Conservation (phyloP, 2,888 invertebrate species). For the Epicampocera succincta region DNA sequence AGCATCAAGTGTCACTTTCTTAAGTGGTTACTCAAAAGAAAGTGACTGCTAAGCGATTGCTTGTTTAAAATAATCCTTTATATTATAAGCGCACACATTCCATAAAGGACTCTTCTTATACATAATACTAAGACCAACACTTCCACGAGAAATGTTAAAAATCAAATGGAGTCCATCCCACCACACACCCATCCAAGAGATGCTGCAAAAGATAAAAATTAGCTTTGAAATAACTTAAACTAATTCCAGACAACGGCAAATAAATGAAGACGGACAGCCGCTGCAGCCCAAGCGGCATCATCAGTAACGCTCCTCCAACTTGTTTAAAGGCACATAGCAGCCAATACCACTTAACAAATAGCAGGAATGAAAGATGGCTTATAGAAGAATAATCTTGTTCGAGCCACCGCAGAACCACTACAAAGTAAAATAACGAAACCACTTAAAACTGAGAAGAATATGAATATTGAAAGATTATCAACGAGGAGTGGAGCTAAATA, state of each 20-base stretch:
- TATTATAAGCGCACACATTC: conserved; percentile 20
- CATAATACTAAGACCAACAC: conserved; percentile 48
- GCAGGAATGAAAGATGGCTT: not conserved
- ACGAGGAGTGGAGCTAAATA: conserved; percentile 25
- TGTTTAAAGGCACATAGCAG: conserved; percentile 30
- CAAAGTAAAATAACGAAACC: conserved; percentile 52
- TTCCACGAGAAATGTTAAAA: conserved; percentile 35
- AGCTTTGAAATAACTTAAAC: conserved; percentile 61
- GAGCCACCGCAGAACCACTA: conserved; percentile 52
- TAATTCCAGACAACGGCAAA: conserved; percentile 64
- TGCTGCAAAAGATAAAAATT: conserved; percentile 35
- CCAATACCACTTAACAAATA: not conserved
- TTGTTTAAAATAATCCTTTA: conserved; percentile 23
- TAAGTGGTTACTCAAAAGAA: conserved; percentile 7
- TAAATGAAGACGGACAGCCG: conserved; percentile 41
- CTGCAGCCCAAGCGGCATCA: not conserved
- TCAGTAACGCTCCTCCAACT: conserved; percentile 8
- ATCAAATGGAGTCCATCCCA: conserved; percentile 34
- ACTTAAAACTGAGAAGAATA: conserved; percentile 44
- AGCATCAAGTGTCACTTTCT: conserved; percentile 18
- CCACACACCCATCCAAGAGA: not conserved
- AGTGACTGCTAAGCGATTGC: not conserved
- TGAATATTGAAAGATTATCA: conserved; percentile 23
- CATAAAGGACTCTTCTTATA: not conserved
- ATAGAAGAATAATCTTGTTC: conserved; percentile 24